Base-by-base conservation (phyloP, 2,888 invertebrate genomes). In the Apodemia zela region DNA sequence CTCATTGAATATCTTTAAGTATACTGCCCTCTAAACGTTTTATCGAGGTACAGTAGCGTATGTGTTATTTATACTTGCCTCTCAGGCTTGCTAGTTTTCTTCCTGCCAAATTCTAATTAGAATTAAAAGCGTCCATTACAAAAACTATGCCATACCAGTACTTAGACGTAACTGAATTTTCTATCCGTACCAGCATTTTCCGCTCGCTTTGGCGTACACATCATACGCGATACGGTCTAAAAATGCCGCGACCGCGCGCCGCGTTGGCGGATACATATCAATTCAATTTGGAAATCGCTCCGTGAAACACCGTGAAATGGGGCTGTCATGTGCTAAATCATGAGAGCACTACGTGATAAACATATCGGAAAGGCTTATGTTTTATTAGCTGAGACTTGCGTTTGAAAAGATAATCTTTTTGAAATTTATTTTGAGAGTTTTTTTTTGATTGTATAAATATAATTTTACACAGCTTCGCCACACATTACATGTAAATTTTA, bases 231-330 rank as follows among this genome's bases (percentile, higher is more conserved):
- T 86, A 85, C 80, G 84, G 82, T 80, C 78, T 82, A 89, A 88
- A 90, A 89, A 89, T 83, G 84, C 84, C 75, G 74, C 81, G 77
- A 15, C 38, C 54, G 45, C 54, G 75, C 80, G 75, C 80, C 75
- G 75, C 78, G 87, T 85, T 85, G 85, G 84, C 85, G 83, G 85
- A 85, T 85, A 87, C 89, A 87, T 90, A 91, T 90, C 91, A 91
- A 89, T 91, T 91, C 89, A 90, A 89, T 89, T 89, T 89, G 77
- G 76, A 76, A 77, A 80, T 79, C 81, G 79, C 78, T 66, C 70
- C 73, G 73, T 70, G 67, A 73, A 71, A 75, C 77, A 73, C 80
- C 81, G 83, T 87, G 85, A 86, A 85, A 87, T 85, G 81, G 84
- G 79, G 81, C 80, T 82, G 83, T 81, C 82, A 72, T 73, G 72